Base-by-base conservation (phyloP, 2,888 invertebrate genomes). In the Mechanitis messenoides region DNA sequence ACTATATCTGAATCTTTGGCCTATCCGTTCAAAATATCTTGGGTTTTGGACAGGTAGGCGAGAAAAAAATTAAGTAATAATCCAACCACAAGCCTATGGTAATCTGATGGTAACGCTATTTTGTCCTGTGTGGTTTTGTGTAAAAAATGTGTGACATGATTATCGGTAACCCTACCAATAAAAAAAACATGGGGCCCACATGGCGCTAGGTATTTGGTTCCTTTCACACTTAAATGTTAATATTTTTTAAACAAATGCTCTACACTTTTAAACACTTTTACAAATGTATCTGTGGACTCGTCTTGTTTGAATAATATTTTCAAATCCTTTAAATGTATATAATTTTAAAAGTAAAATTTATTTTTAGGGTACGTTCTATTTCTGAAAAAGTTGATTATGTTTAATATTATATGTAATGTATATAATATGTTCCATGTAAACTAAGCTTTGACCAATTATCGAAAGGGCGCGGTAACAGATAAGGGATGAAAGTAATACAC, bases 51-150 rank as follows among this genome's bases (percentile, higher is more conserved):
- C 89, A 88, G 89, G 89, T 89, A 89, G 86, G 84, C 75, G 78
- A 79, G 74, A 77, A 87, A 89, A 87, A 90, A 89, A 85, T 84
- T 75, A 87, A 87, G 89, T 83, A 86, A 89, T 89, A 89, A 88
- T 89, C 87, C 84, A 72, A 83, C 87, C 87, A 81, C 88, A 88
- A 82, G 80, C 68, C 82, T 82, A 79, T 83, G 85, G 84, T 90
- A 90, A 90, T 89, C 89, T 88, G 89, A 89, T 87, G 81, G 89
- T 87, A 87, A 89, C 89, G 88, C 89, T 82, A 87, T 88, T 89
- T 88, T 90, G 89, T 88, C 83, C 84, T 88, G 90, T 90, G 90
- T 90, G 90, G 89, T 87, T 90, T 86, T 73, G 67, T 72, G 70
- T 76, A 63, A 85, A 89, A 90, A 90, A 87, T 75, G 84, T 87